Conservation (phyloP, 2,113 vertebrate genomes). For the Turnix velox region DNA sequence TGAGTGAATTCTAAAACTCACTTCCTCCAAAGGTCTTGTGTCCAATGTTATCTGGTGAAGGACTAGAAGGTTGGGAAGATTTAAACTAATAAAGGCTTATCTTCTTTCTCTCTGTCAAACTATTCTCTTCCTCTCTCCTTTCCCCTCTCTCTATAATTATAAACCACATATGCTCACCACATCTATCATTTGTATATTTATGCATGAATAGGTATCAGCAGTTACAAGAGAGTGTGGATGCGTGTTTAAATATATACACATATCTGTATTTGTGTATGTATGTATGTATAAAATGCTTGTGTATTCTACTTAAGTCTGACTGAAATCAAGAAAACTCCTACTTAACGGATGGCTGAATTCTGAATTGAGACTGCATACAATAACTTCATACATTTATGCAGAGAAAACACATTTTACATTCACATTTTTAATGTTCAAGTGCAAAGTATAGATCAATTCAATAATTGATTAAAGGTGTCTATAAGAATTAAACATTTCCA, state of each 20-base stretch:
- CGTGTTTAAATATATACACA: not conserved
- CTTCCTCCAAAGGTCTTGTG: constrained; percentile 40
- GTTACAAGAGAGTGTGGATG: not conserved
- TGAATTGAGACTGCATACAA: not conserved
- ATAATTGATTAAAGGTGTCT: not conserved
- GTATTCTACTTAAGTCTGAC: not conserved
- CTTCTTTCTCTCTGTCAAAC: not conserved
- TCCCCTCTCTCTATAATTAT: not conserved
- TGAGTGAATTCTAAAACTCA: constrained; percentile 29
- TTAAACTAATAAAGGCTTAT: not conserved
- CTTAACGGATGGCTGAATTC: not conserved
- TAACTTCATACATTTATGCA: not conserved
- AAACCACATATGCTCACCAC: not conserved
- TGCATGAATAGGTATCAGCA: not conserved
- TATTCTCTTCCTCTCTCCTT: not conserved
- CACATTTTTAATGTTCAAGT: not conserved
- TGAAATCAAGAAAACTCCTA: not conserved
- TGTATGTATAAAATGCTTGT: not conserved
- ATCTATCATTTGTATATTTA: not conserved
- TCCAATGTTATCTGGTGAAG: constrained; percentile 15
- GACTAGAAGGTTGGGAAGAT: not conserved
- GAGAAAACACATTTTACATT: not conserved
- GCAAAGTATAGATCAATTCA: not conserved
- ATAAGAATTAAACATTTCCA: constrained; percentile 28
- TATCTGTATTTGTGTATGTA: not conserved